phyloP scores from a whole-genome alignment of 1,140 invertebrate species.

The Atopsyche davidsoni region DNA sequence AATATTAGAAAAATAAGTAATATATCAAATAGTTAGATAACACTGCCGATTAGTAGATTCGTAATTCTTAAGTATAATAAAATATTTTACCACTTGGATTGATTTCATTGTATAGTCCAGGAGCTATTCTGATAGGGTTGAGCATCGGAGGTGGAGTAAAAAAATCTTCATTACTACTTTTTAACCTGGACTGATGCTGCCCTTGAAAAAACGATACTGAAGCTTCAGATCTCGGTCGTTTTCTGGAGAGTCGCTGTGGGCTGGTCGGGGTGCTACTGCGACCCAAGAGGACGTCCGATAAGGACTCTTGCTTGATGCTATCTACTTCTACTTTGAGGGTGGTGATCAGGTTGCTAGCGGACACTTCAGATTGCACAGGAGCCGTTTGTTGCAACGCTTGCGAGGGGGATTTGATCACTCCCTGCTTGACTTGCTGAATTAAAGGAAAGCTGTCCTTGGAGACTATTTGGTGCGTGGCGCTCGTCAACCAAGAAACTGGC shows the following conservation, averaged over 20 bases:
- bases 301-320: slow-evolving; percentile 20
- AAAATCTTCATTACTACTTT: slow-evolving; percentile 53
- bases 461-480: slow-evolving; percentile 25
- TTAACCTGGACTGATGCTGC: slow-evolving; percentile 50
- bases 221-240: slow-evolving; percentile 41
- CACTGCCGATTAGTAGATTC: neutral
- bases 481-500: slow-evolving; percentile 28
- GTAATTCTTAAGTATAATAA: slow-evolving; percentile 5
- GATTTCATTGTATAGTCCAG: slow-evolving; percentile 71
- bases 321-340: slow-evolving; percentile 25
- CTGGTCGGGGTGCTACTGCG: slow-evolving; percentile 62
- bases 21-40: neutral
- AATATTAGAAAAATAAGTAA: too few species aligned
- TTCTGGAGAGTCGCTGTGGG: slow-evolving; percentile 55
- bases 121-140: slow-evolving; percentile 78
- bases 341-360: slow-evolving; percentile 15
- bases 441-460: slow-evolving; percentile 24
- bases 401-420: slow-evolving; percentile 15
- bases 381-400: neutral
- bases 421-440: slow-evolving; percentile 18
- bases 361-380: slow-evolving; percentile 1
- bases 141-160: slow-evolving; percentile 92
- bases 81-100: slow-evolving; percentile 34
- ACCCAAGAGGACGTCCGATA: slow-evolving; percentile 66
- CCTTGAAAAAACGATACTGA: slow-evolving; percentile 44